Base-by-base conservation (phyloP, 2,888 invertebrate species). In the Trissoscelio sp. region DNA sequence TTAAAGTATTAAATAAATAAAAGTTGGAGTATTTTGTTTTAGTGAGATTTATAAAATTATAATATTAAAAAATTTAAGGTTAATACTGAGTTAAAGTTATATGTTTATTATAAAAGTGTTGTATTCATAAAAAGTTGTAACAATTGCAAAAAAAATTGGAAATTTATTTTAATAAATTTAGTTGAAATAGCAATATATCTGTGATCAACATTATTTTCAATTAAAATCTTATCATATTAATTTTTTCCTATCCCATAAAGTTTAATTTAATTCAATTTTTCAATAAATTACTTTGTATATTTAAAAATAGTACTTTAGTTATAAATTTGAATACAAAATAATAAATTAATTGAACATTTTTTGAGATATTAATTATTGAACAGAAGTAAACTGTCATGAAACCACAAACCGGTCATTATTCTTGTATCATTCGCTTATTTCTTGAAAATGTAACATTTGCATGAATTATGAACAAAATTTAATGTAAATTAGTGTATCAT, bases 391-490 rank as follows among this genome's bases (percentile, higher is more conserved):
- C 51, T 51, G 22, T 51, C 12, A 2, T 24, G 22, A 7, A 24
- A 51, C n/a, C 12, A 12, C 24, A n/a, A 31, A 28, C 31, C 31
- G 53, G 31, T 31, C 14, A 53, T 53, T 53, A 9, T n/a, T 16
- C 20, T 9, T 20, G 12, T 37, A 37, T 37, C 37, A 4, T 37
- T 4, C 5, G 11, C 11, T 37, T 37, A 37, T 37, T 37, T 37
- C 2, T 11, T 11, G 11, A 37, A 11, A 37, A 11, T 37, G 2
- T 37, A 37, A 37, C 6, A 37, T 37, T 24, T 24, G 5, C 3
- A 34, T 16, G 16, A n/a, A 16, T 55, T 31, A 31, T 14, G 31
- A 31, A 55, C 16, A 55, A 55, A 34, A 51, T 51, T 51, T 3
- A 14, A 51, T 2, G 11, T 9, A 20, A 20, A 20, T 51, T n/a